These are phyloP conservation scores for Probosciger aterrimus DNA, from an alignment of 2,113 vertebrate genomes.

Conservation along the genomic window DNA sequence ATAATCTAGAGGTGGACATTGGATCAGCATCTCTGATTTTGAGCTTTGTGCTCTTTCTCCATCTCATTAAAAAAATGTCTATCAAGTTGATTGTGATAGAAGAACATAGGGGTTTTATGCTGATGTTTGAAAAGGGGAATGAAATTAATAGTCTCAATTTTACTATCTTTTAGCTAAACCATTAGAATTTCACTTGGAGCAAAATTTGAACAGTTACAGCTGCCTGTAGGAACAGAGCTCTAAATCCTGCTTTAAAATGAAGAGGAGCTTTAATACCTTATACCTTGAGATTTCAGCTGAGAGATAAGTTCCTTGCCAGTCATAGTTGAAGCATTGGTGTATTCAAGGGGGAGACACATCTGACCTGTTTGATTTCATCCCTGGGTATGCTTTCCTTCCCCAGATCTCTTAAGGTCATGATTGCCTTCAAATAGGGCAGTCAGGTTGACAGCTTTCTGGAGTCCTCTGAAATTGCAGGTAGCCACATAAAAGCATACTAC, in stretches of 20 bases:
- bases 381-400: not conserved
- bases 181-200: not conserved
- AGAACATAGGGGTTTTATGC: rapidly evolving
- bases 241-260: not conserved
- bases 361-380: not conserved
- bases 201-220: not conserved
- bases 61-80: not conserved
- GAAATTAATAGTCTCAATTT: not conserved
- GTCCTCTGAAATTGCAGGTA: not conserved
- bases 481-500: not conserved
- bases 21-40: not conserved
- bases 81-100: not conserved
- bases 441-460: not conserved
- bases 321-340: not conserved
- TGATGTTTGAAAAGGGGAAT: not conserved
- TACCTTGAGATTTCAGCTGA: not conserved
- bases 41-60: not conserved
- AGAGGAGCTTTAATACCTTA: not conserved
- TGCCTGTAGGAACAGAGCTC: not conserved
- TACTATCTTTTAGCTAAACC: not conserved
- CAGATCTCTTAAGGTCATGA: not conserved
- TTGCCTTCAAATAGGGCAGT: not conserved
- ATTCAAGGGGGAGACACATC: not conserved
- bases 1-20: not conserved
- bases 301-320: not conserved